phyloP scores from a whole-genome alignment of 1,140 invertebrate genomes.

The Hylaeus anthracinus region DNA sequence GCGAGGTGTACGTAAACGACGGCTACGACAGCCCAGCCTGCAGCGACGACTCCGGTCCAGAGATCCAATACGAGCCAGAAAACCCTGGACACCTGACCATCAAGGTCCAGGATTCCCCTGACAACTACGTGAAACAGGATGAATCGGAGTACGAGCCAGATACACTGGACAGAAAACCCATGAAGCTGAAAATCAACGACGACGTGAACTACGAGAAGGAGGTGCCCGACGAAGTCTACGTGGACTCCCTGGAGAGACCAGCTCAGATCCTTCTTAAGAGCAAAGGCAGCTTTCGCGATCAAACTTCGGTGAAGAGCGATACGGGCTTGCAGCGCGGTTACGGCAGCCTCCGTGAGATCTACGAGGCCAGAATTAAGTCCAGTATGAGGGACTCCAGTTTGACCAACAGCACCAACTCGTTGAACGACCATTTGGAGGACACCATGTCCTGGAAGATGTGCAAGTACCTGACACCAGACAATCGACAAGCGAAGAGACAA shows the following conservation, averaged over 20 bases:
- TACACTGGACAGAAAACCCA: constrained; percentile 90
- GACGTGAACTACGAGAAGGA: constrained; percentile 72
- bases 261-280: constrained; percentile 82
- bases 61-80: constrained; percentile 83
- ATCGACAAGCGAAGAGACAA: constrained; percentile 85
- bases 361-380: constrained; percentile 82
- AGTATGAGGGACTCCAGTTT: constrained; percentile 54
- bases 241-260: constrained; percentile 83
- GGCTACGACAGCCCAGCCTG: constrained; percentile 86
- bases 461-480: constrained; percentile 70
- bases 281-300: constrained; percentile 85
- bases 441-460: constrained; percentile 69
- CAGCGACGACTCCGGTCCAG: constrained; percentile 84
- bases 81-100: constrained; percentile 88
- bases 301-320: constrained; percentile 63
- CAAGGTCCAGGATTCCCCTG: constrained; percentile 88
- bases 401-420: constrained; percentile 49
- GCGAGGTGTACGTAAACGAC: constrained; percentile 90
- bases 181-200: constrained; percentile 82
- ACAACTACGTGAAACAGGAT: constrained; percentile 86
- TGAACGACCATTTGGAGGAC: constrained; percentile 62
- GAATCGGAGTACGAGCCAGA: constrained; percentile 92
- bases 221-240: constrained; percentile 75
- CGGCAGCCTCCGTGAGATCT: constrained; percentile 87
- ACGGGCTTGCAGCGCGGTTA: constrained; percentile 78